These are phyloP conservation scores for Uropetala carovei DNA, from an alignment of 2,888 invertebrate species.

Conservation along the genomic window DNA sequence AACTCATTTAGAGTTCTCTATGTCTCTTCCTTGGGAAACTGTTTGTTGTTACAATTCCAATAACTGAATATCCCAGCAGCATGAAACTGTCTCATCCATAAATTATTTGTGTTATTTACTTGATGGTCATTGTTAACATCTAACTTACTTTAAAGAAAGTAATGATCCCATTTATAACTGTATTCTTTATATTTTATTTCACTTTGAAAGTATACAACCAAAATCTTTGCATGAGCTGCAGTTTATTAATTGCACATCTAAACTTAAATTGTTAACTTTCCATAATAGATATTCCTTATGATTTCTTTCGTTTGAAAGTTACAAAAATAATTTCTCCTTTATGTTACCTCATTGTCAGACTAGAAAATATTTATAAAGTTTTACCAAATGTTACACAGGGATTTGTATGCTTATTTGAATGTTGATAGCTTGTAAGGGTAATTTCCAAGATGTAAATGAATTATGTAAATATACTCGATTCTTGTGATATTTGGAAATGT, in stretches of 20 bases:
- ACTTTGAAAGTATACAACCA: not conserved
- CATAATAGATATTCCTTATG: constrained; percentile 37
- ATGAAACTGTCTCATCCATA: not conserved
- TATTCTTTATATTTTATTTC: not conserved
- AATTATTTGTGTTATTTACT: not conserved
- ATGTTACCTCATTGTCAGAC: constrained; percentile 39
- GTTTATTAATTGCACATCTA: constrained; percentile 2
- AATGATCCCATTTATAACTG: not conserved
- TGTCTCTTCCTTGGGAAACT: constrained; percentile 13
- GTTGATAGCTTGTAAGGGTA: constrained; percentile 49
- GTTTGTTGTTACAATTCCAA: not conserved
- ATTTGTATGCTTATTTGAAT: constrained; percentile 36
- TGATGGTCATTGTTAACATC: not conserved
- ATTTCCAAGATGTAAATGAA: constrained; percentile 58
- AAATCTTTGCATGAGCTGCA: not conserved
- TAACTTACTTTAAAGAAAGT: not conserved
- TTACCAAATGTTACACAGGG: constrained; percentile 30
- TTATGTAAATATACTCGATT: constrained; percentile 44
- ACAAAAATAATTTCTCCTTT: constrained; percentile 44
- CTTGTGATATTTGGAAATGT: constrained; percentile 23
- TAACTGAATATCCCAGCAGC: not conserved
- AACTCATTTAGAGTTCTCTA: not conserved
- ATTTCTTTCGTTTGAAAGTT: constrained; percentile 14
- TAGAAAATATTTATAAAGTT: constrained; percentile 47
- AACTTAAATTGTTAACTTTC: constrained; percentile 53